Conservation (phyloP, 1,140 invertebrate genomes). For the Frieseomelitta varia region DNA sequence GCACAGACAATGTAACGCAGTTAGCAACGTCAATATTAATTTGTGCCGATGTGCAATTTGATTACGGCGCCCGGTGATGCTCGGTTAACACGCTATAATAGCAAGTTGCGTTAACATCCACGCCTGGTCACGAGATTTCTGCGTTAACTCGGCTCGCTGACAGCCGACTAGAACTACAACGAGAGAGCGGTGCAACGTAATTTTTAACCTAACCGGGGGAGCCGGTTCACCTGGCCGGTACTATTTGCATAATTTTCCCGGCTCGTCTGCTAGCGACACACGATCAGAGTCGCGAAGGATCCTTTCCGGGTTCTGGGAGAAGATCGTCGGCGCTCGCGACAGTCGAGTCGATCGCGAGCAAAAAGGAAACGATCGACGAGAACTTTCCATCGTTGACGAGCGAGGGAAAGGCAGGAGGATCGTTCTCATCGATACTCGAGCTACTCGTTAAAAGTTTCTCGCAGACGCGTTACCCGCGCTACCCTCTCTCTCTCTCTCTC, state of each 20-base stretch:
- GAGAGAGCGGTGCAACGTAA: background rate
- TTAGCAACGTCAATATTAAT: conserved; percentile 59
- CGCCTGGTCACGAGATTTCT: background rate
- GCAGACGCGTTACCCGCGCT: too few relatives aligned
- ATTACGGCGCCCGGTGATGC: conserved; percentile 26
- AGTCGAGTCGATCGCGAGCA: too few relatives aligned
- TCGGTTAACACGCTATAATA: conserved; percentile 48
- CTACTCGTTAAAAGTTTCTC: conserved; percentile 45
- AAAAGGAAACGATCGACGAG: background rate
- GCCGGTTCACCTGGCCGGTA: too few relatives aligned
- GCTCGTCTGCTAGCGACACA: background rate
- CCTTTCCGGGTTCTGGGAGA: background rate
- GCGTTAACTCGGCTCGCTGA: background rate
- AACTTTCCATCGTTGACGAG: background rate
- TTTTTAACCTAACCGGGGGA: background rate
- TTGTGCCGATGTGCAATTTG: conserved; percentile 54
- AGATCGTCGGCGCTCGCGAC: background rate
- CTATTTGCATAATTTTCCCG: conserved; percentile 29
- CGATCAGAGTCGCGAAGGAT: background rate
- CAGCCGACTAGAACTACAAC: background rate
- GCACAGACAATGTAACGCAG: conserved; percentile 49
- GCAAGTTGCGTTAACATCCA: conserved; percentile 10
- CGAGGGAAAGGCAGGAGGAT: background rate
- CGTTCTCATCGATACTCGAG: conserved; percentile 4
- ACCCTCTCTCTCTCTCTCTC: too few relatives aligned